Base-by-base conservation (phyloP, 1,140 invertebrate genomes). In the Danaus plexippus region DNA sequence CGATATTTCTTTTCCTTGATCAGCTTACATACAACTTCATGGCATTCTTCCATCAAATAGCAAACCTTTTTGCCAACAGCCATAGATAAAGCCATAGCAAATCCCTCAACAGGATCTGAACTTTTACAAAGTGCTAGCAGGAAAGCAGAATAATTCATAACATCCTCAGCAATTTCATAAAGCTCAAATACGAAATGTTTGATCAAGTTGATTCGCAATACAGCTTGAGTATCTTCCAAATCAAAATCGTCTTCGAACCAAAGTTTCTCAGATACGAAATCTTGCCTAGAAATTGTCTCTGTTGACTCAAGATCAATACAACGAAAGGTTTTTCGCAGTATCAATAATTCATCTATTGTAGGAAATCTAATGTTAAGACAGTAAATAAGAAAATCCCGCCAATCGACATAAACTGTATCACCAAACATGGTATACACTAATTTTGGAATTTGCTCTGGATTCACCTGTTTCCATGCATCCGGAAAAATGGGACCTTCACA, bases 341-440 rank as follows among this genome's bases (percentile, higher is more conserved):
- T 55, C 13, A 91, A 61, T 18, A 91, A 67, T 58, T 91, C 87
- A 1, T 85, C 74, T 48, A 87, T 62, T 1, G 66, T 87, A 9
- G 90, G 90, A 64, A 84, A 88, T 13, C 71, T 62, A 10, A 91
- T 66, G 52, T 88, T 80, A 10, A 91, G 71, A 66, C 88, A 89
- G 64, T 88, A 89, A 56, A 91, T 77, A 10, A 92, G 72, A 60
- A 92, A 91, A 69, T 91, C 90, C 66, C 87, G 88, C 91, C 90
- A 92, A 69, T 91, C 87, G 9, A 91, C 57, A 45, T 87, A 88
- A 3, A 80, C 75, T 0, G 74, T 75, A 42, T 88, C 77, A 0
- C 88, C 89, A 66, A 89, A 92, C 11, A 90, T 22, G 10, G 67
- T 56, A 46, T 68, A 63, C 1, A 90, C 74, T 9, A 91, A 54